A percentile compares a stretch with the other conserved stretches of the same genome.
These are phyloP conservation scores for Oreotrochilus melanogaster DNA, from an alignment of 2,113 vertebrate genomes.

Conservation along the genomic window DNA sequence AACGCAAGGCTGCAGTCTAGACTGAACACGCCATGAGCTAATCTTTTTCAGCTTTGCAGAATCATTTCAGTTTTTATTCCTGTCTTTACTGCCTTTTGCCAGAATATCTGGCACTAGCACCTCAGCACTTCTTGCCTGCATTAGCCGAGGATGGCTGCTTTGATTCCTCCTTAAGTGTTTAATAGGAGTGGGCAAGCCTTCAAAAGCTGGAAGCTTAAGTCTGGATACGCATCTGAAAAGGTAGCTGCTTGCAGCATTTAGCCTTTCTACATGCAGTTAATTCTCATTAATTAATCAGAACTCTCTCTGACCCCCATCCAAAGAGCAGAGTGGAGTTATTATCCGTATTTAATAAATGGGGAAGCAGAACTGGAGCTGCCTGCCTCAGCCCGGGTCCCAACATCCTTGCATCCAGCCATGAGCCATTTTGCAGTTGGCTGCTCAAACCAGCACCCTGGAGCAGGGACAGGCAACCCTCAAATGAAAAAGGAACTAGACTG, in stretches of 20 bases:
- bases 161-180: background rate
- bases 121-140: constrained; percentile 1
- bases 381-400: background rate
- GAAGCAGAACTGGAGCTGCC: background rate
- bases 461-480: background rate
- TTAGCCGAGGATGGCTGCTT: background rate
- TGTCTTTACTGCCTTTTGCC: background rate
- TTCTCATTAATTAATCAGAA: background rate
- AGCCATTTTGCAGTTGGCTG: background rate
- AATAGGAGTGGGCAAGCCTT: background rate
- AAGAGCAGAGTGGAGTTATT: background rate
- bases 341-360: background rate
- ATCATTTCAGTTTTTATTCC: constrained; percentile 1
- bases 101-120: constrained; percentile 16
- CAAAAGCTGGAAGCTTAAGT: background rate
- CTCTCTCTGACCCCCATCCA: background rate
- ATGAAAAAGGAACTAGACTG: background rate
- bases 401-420: accelerated
- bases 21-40: background rate
- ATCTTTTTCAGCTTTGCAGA: constrained; percentile 18
- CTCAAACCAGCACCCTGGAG: background rate
- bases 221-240: background rate
- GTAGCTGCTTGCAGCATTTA: background rate
- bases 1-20: background rate
- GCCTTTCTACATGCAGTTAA: background rate